These are phyloP conservation scores for Caradrina kadenii DNA, from an alignment of 2,888 invertebrate genomes.

Conservation along the genomic window DNA sequence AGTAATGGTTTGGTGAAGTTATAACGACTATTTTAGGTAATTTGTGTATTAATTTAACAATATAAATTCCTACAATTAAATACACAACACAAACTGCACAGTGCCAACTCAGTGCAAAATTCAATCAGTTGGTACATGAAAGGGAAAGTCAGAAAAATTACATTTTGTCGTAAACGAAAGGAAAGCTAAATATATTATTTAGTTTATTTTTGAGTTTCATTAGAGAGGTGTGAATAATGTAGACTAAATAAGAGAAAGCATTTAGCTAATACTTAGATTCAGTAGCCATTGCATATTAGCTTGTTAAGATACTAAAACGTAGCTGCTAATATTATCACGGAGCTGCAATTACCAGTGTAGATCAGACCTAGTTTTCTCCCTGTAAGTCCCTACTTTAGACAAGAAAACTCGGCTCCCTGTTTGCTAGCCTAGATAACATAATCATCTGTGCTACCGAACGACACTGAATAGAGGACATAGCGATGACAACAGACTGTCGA, in stretches of 20 bases:
- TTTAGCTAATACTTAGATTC: slow-evolving; percentile 12
- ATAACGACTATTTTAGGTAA: neutral
- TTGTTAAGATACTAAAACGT: slow-evolving; percentile 6
- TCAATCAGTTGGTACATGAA: slow-evolving; percentile 16
- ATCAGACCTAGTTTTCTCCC: slow-evolving; percentile 40
- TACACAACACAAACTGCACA: neutral
- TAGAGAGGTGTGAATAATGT: neutral
- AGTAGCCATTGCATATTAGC: neutral
- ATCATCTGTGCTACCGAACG: slow-evolving; percentile 28
- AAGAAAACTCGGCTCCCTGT: neutral
- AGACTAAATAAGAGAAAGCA: slow-evolving; percentile 23
- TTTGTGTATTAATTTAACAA: too few species aligned
- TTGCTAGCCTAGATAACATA: slow-evolving; percentile 22
- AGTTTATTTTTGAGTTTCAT: neutral
- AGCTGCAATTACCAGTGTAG: slow-evolving; percentile 16
- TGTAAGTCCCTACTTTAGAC: neutral
- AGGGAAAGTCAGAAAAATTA: slow-evolving; percentile 8
- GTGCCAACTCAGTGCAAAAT: neutral
- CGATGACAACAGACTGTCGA: slow-evolving; percentile 69
- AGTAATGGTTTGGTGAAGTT: neutral
- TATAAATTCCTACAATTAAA: neutral
- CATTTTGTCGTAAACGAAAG: neutral
- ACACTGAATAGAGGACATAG: slow-evolving; percentile 72
- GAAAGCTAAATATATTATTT: neutral
- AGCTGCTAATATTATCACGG: neutral